These are phyloP conservation scores for Cynaeus angustus DNA, from an alignment of 2,888 invertebrate species.

Conservation along the genomic window DNA sequence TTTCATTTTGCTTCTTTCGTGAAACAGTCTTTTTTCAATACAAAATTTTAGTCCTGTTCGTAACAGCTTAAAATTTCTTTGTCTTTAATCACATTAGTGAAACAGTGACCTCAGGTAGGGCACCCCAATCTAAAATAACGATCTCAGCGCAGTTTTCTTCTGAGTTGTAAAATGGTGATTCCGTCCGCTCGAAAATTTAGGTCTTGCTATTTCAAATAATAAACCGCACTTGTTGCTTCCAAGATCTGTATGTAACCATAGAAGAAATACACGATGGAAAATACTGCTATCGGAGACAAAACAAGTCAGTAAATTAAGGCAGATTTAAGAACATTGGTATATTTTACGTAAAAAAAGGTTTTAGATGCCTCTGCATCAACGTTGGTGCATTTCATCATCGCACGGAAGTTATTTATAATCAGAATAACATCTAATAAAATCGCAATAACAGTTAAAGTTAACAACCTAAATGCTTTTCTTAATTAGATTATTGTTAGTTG, in stretches of 20 bases:
- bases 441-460: neutral
- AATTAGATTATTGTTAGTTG: neutral
- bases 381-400: neutral
- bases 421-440: neutral
- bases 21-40: constrained; percentile 3
- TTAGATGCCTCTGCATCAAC: neutral
- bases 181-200: neutral
- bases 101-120: constrained; percentile 1
- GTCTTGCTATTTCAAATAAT: constrained; percentile 23
- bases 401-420: neutral
- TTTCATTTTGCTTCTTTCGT: constrained; percentile 3
- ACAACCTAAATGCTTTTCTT: neutral
- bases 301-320: too few relatives aligned
- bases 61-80: constrained; percentile 16
- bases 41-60: neutral
- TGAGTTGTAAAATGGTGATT: constrained; percentile 8
- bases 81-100: constrained; percentile 2
- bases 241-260: constrained; percentile 1
- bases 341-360: too few relatives aligned
- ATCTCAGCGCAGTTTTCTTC: constrained; percentile 5
- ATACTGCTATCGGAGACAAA: too few relatives aligned
- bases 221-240: constrained; percentile 21
- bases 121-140: constrained; percentile 16
- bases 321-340: too few relatives aligned
- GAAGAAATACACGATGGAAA: too few relatives aligned